Evolutionary conservation across 2,888 invertebrate species (phyloP).

Genomic region (Hyalella azteca): DNA sequence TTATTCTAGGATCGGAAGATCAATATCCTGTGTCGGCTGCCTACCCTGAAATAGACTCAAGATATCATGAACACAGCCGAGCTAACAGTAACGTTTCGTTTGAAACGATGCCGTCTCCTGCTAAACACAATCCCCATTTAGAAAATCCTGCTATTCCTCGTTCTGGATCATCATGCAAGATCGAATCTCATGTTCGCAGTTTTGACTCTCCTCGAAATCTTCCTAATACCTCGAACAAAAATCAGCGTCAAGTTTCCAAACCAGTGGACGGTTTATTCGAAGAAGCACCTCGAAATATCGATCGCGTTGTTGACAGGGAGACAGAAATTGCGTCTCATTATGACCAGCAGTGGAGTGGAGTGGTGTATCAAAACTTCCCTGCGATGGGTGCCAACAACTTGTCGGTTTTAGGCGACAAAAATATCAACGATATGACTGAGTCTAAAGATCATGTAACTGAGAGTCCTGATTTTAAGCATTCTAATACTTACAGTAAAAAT

Average conservation of each 20-base stretch:
- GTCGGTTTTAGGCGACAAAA: not conserved
- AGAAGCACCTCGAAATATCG: not conserved
- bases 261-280: not conserved
- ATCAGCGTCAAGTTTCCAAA: not conserved
- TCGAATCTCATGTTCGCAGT: not conserved
- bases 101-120: not conserved
- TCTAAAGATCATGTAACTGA: too few species aligned
- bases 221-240: not conserved
- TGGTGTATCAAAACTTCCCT: conserved; percentile 7
- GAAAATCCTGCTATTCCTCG: not conserved
- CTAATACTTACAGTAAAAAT: too few species aligned
- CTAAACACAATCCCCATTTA: not conserved
- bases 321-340: not conserved
- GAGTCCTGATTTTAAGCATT: too few species aligned
- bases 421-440: too few species aligned
- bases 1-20: conserved; percentile 56
- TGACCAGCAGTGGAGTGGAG: not conserved
- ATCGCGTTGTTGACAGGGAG: not conserved
- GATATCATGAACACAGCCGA: not conserved
- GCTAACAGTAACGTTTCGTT: not conserved
- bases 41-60: conserved; percentile 47
- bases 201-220: not conserved
- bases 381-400: not conserved
- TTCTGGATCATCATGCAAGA: not conserved
- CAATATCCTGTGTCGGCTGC: conserved; percentile 54